phyloP scores from a whole-genome alignment of 2,888 invertebrate species.

The Stramonita haemastoma region DNA sequence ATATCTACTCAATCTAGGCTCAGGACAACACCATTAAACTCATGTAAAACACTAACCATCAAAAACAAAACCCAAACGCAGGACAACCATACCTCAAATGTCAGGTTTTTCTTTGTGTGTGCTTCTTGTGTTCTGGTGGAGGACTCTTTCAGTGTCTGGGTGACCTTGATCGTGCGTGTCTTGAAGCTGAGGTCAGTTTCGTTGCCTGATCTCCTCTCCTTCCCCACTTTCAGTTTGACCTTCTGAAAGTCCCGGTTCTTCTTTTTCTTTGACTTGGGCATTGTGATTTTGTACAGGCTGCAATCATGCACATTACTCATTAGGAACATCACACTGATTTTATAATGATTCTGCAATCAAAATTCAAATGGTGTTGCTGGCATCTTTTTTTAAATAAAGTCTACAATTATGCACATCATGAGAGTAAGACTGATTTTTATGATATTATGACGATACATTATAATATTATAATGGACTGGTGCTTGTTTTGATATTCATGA shows the following conservation, averaged over 20 bases:
- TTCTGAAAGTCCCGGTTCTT: conserved; percentile 91
- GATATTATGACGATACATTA: too few relatives aligned
- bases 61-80: not conserved
- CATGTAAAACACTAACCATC: not conserved
- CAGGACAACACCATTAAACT: not conserved
- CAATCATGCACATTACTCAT: not conserved
- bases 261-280: conserved; percentile 61
- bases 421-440: not conserved
- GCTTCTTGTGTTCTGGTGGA: conserved; percentile 79
- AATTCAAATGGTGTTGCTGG: not conserved
- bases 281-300: conserved; percentile 35
- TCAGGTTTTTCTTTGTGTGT: conserved; percentile 84
- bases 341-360: not conserved
- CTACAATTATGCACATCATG: not conserved
- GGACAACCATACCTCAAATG: conserved; percentile 81
- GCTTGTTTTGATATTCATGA: not conserved
- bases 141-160: conserved; percentile 84
- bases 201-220: conserved; percentile 91
- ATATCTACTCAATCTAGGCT: too few relatives aligned
- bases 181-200: conserved; percentile 93
- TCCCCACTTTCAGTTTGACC: conserved; percentile 88
- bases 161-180: conserved; percentile 90
- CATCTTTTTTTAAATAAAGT: not conserved
- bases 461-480: too few relatives aligned
- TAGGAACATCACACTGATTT: not conserved